Base-by-base conservation (phyloP, 2,888 invertebrate genomes). In the Drosophila mercatorum region DNA sequence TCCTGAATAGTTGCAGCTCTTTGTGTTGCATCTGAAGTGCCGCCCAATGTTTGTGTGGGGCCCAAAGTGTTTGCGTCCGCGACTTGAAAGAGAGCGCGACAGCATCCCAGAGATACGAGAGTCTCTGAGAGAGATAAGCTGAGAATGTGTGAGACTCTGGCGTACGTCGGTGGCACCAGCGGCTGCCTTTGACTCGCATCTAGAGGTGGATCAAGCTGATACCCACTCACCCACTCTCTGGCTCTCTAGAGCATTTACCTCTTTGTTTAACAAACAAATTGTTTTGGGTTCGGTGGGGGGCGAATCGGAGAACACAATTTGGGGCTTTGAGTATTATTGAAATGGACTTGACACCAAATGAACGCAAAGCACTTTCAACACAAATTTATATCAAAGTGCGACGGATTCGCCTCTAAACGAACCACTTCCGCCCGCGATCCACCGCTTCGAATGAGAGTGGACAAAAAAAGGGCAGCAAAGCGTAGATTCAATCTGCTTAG, bases 281-380 rank as follows among this genome's bases (percentile, higher is more conserved):
- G 75, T 78, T 73, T 71, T 64, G 46, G 28, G 8, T 14, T 34
- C 31, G 31, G 31, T 34, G n/a, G 46, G 44, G 64, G 44, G 49
- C 41, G 34, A 34, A 61, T 64, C 22, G 0, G 7, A 46, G 26
- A 26, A 46, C 28, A 34, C 46, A 44, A 17, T 43, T 47, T 55
- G 44, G 47, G 52, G 65, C 52, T 78, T 68, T 38, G 57, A 59
- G 72, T 68, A 59, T 82, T 73, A 86, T 84, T 86, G 62, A 83
- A 89, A 87, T 64, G 88, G 83, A 89, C 90, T 87, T 90, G 87
- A 87, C 87, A 90, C 90, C 83, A 82, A 89, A 84, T 84, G 77
- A 58, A 56, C 88, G 80, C 68, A 71, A 67, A 80, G 47, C 71
- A 70, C 76, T 80, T 58, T 71, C 76, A 63, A 60, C 61, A 46